Evolutionary conservation across 2,888 invertebrate species (phyloP), one percentile per base, ranked within the genome.

Genomic region (Metellina segmentata): DNA sequence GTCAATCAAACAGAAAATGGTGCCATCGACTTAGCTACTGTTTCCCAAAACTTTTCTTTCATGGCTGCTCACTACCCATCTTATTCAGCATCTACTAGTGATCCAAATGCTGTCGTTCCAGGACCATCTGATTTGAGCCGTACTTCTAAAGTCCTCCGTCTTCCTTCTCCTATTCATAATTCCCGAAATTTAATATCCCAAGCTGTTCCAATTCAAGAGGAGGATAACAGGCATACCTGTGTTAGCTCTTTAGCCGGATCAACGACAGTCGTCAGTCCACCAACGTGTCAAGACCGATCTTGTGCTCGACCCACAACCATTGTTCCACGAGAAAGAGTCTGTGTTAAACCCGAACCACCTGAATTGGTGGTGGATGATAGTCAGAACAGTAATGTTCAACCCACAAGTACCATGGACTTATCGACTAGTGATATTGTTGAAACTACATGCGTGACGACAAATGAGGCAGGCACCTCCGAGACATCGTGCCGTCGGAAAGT

Each of bases 11-110:
- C 81, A 19, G 93, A 91, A 70, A 93, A 74, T 85, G 85, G 83
- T 83, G 93, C 90, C 75, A 87, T 92, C 19, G 93, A 93, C 81
- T 87, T 93, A 71, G 91, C 86, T 34, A 87, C 91, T 20, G 91
- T 93, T 51, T 93, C 93, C 49, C 91, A 93, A 71, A 93, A 93
- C 53, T 91, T 93, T 81, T 89, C 93, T 19, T 91, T 91, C 51
- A 70, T 92, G 71, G 74, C 85, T 20, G 78, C 87, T 72, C 78
- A 77, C 71, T 89, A 89, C 20, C 86, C 86, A 69, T 49, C 89
- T 13, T 89, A 72, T 53, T 61, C 81, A 52, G 69, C 78, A 49
- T 19, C 91, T 78, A 48, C 72, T 7, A 61, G 69, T 16, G 82
- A 83, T 16, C 19, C 51, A 70, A 82, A 71, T n/a, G 48, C 16